These are phyloP conservation scores for Leptoteleia sp. DNA, from an alignment of 1,140 invertebrate genomes.

Conservation along the genomic window DNA sequence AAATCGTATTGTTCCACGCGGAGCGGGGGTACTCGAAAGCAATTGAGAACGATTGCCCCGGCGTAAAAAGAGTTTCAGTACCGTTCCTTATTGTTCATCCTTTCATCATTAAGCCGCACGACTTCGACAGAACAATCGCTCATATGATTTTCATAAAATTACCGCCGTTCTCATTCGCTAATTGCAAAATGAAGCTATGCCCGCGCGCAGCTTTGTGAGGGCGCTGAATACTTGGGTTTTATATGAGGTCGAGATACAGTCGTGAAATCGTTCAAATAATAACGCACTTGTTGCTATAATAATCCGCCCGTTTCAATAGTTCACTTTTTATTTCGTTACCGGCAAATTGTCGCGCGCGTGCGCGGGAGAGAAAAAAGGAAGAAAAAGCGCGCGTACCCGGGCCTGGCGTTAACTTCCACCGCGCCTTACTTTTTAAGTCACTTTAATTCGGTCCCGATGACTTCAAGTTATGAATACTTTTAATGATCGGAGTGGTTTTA, in stretches of 20 bases:
- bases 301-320: conserved; percentile 34
- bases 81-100: conserved; percentile 62
- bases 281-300: conserved; percentile 45
- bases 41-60: conserved; percentile 56
- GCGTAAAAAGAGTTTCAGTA: conserved; percentile 52
- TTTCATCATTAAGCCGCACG: conserved; percentile 57
- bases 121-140: conserved; percentile 61
- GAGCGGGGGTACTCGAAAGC: conserved; percentile 36
- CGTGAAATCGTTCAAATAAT: conserved; percentile 57
- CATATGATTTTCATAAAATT: conserved; percentile 65
- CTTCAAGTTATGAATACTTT: conserved; percentile 1
- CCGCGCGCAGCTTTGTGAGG: conserved; percentile 41
- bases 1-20: conserved; percentile 71
- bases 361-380: too few species aligned
- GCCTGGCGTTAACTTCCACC: conserved; percentile 5
- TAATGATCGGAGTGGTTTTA: neutral
- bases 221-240: conserved; percentile 26
- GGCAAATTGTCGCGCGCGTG: conserved; percentile 23
- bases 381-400: neutral
- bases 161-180: conserved; percentile 60
- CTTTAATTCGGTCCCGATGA: conserved; percentile 5
- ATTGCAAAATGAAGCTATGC: conserved; percentile 58
- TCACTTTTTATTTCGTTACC: conserved; percentile 26
- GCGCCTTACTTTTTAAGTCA: conserved; percentile 3
- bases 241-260: conserved; percentile 38